A percentile compares a stretch with the other conserved stretches of the same genome.
Evolutionary conservation across 2,113 vertebrate genomes (phyloP).

Genomic region (Apeltes quadracus): DNA sequence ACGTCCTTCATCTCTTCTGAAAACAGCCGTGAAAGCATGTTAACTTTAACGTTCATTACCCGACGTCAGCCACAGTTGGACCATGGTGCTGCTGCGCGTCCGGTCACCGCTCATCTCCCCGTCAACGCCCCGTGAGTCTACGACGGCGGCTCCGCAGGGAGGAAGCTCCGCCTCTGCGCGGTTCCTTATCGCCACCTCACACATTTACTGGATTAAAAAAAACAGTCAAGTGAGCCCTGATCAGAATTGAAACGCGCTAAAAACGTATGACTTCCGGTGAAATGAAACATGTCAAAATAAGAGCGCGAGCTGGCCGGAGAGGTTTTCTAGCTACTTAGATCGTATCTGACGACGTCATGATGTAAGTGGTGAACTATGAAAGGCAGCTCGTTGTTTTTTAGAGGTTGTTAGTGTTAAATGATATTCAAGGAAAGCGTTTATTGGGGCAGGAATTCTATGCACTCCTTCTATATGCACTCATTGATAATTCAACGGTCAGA

Average conservation of each 20-base stretch:
- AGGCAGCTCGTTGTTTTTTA: too few relatives aligned
- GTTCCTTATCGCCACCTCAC: slow-evolving; percentile 33
- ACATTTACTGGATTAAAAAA: slow-evolving; percentile 36
- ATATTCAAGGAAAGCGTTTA: too few relatives aligned
- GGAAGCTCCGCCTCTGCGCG: slow-evolving; percentile 23
- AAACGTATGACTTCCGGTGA: neutral
- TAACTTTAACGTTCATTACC: slow-evolving; percentile 18
- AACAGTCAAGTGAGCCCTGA: rapidly evolving
- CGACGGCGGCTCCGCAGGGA: neutral
- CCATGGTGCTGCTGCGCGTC: neutral
- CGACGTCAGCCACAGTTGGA: slow-evolving; percentile 36
- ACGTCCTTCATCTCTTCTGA: neutral
- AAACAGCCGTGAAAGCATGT: neutral
- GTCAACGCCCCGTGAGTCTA: slow-evolving; percentile 23
- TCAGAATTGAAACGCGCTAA: rapidly evolving
- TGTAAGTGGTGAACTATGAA: too few relatives aligned
- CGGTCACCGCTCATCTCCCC: neutral
- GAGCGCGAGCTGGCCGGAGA: neutral
- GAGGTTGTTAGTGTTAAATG: too few relatives aligned
- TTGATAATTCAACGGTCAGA: too few relatives aligned
- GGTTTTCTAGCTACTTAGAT: neutral
- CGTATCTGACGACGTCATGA: too few relatives aligned
- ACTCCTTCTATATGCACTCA: too few relatives aligned
- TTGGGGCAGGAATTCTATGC: too few relatives aligned
- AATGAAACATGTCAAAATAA: neutral